phyloP scores from a whole-genome alignment of 2,113 vertebrate species.

The Mirounga angustirostris region DNA sequence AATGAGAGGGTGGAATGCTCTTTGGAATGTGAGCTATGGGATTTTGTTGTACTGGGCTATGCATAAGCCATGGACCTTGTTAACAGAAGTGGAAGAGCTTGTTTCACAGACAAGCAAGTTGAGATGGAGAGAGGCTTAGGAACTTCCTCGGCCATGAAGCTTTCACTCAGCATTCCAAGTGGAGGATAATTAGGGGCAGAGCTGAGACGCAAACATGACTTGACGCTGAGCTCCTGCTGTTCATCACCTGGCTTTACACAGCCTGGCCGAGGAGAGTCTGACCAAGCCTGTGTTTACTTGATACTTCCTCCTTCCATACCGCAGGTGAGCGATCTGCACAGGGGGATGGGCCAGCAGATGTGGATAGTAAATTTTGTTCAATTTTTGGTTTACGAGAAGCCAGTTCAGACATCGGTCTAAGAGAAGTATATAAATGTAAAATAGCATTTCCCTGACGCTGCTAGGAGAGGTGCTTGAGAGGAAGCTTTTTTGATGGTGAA shows the following conservation, averaged over 20 bases:
- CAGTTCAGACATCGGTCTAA: background rate
- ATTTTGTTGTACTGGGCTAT: background rate
- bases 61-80: background rate
- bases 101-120: background rate
- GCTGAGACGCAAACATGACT: background rate
- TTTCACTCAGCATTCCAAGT: background rate
- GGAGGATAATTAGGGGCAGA: background rate
- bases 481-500: background rate
- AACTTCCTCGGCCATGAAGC: background rate
- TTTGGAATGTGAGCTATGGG: background rate
- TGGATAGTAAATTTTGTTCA: background rate
- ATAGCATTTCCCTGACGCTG: background rate
- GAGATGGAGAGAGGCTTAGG: background rate
- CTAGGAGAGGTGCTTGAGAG: background rate
- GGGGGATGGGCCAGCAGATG: background rate
- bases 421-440: background rate
- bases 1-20: background rate
- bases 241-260: background rate
- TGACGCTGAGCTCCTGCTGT: background rate
- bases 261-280: conserved; percentile 16
- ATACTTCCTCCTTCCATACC: background rate
- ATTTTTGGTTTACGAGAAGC: conserved; percentile 1
- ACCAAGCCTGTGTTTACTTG: background rate
- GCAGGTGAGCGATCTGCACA: background rate
- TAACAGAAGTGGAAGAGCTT: background rate